phyloP scores from a whole-genome alignment of 1,140 invertebrate species.

The Centruroides vittatus region DNA sequence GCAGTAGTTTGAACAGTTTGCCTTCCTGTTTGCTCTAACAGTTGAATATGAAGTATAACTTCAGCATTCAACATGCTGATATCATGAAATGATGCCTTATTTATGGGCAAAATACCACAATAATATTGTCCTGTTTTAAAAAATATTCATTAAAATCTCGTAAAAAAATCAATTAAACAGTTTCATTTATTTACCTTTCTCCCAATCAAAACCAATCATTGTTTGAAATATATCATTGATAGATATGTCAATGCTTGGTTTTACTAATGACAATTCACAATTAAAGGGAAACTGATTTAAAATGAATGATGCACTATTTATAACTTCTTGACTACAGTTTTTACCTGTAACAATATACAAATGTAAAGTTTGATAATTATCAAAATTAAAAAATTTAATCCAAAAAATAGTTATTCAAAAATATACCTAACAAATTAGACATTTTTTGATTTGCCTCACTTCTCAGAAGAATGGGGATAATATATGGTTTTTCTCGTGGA shows the following conservation, averaged over 20 bases:
- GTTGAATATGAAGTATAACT: conserved; percentile 18
- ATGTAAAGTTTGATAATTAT: background rate
- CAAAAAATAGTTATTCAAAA: background rate
- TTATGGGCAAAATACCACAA: conserved; percentile 18
- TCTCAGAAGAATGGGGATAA: conserved; percentile 4
- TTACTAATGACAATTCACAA: conserved; percentile 9
- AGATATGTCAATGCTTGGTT: conserved; percentile 5
- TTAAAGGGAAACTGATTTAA: conserved; percentile 6
- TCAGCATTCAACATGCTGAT: conserved; percentile 22
- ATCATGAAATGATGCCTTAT: conserved; percentile 12
- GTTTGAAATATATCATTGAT: conserved; percentile 8
- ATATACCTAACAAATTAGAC: conserved; percentile 8
- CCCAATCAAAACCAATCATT: conserved; percentile 11
- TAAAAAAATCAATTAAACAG: background rate
- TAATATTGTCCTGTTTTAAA: conserved; percentile 21
- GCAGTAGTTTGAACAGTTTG: background rate
- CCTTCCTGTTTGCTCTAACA: conserved; percentile 15
- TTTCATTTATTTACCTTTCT: conserved; percentile 6
- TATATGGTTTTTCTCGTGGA: conserved; percentile 6
- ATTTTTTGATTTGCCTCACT: conserved; percentile 18
- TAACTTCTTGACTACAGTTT: conserved; percentile 7
- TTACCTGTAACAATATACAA: conserved; percentile 4
- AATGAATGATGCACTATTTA: conserved; percentile 5
- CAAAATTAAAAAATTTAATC: background rate
- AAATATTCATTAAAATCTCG: too few relatives aligned